These are phyloP conservation scores for Puma concolor DNA, from an alignment of 2,113 vertebrate species.

Conservation along the genomic window DNA sequence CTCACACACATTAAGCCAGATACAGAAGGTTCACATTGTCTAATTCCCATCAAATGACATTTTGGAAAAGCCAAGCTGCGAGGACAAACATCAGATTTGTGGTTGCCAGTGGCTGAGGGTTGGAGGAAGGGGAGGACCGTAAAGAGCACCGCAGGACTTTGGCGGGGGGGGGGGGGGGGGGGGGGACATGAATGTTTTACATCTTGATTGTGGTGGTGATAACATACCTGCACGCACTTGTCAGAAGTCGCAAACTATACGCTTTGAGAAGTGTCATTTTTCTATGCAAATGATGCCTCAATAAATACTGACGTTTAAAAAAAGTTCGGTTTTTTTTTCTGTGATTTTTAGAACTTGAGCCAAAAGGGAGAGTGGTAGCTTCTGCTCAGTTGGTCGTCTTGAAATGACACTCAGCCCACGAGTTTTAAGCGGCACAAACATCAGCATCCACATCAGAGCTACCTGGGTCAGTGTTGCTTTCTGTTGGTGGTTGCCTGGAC, in stretches of 20 bases:
- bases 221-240: not conserved
- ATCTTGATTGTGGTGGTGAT: not conserved
- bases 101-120: not conserved
- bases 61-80: not conserved
- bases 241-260: not conserved
- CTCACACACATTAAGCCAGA: not conserved
- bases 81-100: not conserved
- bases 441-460: not conserved
- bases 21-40: not conserved
- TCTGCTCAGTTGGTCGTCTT: not conserved
- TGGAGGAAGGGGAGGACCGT: no score
- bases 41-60: not conserved
- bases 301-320: not conserved
- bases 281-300: not conserved
- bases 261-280: not conserved
- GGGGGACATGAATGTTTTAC: not conserved
- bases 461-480: not conserved
- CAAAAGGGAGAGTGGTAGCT: not conserved
- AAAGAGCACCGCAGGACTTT: not conserved
- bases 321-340: not conserved
- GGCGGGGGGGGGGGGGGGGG: fast-evolving
- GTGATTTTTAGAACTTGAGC: not conserved
- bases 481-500: not conserved
- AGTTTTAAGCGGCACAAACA: not conserved
- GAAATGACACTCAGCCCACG: not conserved